Base-by-base conservation (phyloP, 2,113 vertebrate genomes). In the Sturnus vulgaris region DNA sequence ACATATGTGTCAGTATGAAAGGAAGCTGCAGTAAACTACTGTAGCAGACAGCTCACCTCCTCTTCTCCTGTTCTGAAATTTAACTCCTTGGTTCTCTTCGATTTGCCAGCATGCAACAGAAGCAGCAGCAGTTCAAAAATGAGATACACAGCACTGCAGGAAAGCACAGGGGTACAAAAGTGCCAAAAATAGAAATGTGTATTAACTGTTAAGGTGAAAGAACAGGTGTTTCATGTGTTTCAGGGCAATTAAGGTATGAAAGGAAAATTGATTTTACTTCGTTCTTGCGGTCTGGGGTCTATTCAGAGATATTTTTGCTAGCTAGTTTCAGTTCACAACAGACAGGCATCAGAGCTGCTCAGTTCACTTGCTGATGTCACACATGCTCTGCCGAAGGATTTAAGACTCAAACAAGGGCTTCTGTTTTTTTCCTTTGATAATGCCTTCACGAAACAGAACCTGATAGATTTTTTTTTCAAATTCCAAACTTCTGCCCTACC, bases 1-100 rank as follows among this genome's bases (percentile, higher is more conserved):
- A 98, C 98, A 97, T 96, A 96, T 92, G 97, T 97, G 97, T 96
- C 95, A 92, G 97, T 86, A 94, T 95, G 96, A 93, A 97, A 91
- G 93, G 96, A 94, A 97, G 96, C 97, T 80, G 98, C 98, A 97
- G 97, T 93, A 96, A 95, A 94, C 94, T 94, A 95, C 89, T 94
- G 93, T 86, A 82, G 96, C 95, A 95, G 93, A 92, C 94, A 93
- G 92, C 95, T 98, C 97, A 97, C 96, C 97, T 98, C 97, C 95
- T 69, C 96, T 96, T 95, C 94, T 85, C 53, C 91, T 92, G 93
- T 93, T 88, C 52, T 88, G 94, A 96, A 94, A 97, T 95, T 96
- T 90, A 96, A 93, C 93, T 96, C 95, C 95, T 96, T 82, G 94
- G 94, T 96, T 94, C 96, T 96, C 92, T 95, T 39, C 6, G 37